A percentile compares a stretch with the other conserved stretches of the same genome.
Conservation (phyloP, 2,797 vertebrate species). For the Garrulus glandarius region DNA sequence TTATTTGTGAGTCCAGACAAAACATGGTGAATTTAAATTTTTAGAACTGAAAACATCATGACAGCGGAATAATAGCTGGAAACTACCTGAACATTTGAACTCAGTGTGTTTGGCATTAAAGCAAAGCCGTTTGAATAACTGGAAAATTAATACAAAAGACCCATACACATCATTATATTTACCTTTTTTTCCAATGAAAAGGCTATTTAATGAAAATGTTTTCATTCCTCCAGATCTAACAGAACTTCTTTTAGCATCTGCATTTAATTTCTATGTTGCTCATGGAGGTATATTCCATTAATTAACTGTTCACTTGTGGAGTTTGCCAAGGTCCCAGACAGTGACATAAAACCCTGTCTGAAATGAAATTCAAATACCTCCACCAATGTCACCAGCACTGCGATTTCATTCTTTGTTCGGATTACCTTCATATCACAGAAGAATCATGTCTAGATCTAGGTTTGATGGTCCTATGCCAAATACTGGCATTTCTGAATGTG, state of each 20-base stretch:
- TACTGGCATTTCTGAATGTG: not conserved
- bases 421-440: not conserved
- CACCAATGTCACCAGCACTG: not conserved
- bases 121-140: not conserved
- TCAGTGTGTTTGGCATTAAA: not conserved
- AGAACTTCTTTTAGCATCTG: not conserved
- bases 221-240: not conserved
- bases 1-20: constrained; percentile 20
- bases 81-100: not conserved
- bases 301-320: not conserved
- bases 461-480: not conserved
- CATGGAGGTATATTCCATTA: not conserved
- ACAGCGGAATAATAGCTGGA: not conserved
- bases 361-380: not conserved
- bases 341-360: not conserved
- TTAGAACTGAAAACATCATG: not conserved
- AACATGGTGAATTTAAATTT: not conserved
- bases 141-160: not conserved
- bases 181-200: not conserved
- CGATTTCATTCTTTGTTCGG: not conserved
- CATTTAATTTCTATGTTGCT: not conserved
- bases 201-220: not conserved
- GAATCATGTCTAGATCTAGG: not conserved
- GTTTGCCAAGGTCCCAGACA: not conserved
- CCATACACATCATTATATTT: not conserved